Percentiles rank a stretch among this genome's conserved stretches.
These are phyloP conservation scores for Enteromius argenteus DNA, from an alignment of 2,797 vertebrate genomes.

Conservation along the genomic window DNA sequence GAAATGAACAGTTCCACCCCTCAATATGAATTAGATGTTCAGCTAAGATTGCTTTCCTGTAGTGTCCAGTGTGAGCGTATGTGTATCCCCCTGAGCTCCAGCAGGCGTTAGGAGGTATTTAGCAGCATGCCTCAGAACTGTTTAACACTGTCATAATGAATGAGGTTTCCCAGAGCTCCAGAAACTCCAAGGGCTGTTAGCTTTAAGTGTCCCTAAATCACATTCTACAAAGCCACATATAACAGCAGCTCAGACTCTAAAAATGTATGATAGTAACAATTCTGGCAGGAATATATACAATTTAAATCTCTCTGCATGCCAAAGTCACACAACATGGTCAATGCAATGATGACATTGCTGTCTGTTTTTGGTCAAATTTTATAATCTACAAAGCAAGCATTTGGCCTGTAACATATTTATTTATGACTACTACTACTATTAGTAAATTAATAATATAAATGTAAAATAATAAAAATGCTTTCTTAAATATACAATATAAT, in stretches of 20 bases:
- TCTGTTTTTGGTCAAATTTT: neutral
- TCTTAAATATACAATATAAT: neutral
- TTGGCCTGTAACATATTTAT: neutral
- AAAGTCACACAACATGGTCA: neutral
- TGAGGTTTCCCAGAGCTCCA: conserved; percentile 8
- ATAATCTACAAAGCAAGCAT: neutral
- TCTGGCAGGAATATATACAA: neutral
- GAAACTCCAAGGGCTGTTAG: neutral
- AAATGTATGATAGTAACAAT: neutral
- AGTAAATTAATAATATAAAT: neutral
- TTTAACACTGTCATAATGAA: conserved; percentile 42
- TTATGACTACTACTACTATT: neutral
- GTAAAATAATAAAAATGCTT: neutral
- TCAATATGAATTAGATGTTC: conserved; percentile 29
- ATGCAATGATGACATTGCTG: neutral
- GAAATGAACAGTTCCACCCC: conserved; percentile 35
- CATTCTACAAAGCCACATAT: neutral
- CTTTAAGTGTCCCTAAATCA: conserved; percentile 18
- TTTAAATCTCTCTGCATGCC: neutral
- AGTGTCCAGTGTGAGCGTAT: conserved; percentile 14
- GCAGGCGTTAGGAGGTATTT: conserved; percentile 45
- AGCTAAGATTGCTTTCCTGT: conserved; percentile 19
- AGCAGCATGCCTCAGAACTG: conserved; percentile 20
- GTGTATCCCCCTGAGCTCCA: conserved; percentile 42
- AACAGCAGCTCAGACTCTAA: neutral